A percentile compares a stretch with the other conserved stretches of the same genome.
Conservation (phyloP, 2,797 vertebrate species). For the Eulemur mongoz region DNA sequence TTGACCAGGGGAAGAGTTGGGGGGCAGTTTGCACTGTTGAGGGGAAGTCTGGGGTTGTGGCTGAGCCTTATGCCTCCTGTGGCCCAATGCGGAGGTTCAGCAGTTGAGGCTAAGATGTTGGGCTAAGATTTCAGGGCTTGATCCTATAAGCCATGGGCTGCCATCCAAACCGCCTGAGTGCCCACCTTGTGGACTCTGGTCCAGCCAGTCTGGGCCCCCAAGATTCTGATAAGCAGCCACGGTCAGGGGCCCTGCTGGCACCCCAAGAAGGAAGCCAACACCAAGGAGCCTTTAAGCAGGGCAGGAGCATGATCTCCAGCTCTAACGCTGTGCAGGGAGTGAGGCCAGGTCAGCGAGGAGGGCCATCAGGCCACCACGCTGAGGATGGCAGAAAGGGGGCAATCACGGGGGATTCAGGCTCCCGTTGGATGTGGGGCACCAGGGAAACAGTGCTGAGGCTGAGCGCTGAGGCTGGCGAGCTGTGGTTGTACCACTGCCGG, state of each 20-base stretch:
- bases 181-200: neutral
- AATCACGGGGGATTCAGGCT: neutral
- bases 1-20: neutral
- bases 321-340: neutral
- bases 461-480: neutral
- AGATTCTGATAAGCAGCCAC: neutral
- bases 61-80: neutral
- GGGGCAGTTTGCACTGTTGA: neutral
- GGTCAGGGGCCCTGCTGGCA: neutral
- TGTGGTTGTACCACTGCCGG: neutral
- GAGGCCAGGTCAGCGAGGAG: neutral
- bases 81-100: neutral
- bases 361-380: neutral
- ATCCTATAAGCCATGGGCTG: neutral
- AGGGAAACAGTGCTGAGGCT: neutral
- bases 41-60: neutral
- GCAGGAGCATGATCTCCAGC: neutral
- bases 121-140: neutral
- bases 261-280: neutral
- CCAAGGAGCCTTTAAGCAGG: neutral
- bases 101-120: neutral
- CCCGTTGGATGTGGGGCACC: fast-evolving
- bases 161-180: neutral
- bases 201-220: neutral
- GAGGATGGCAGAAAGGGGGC: neutral